Evolutionary conservation across 2,888 invertebrate genomes (phyloP), one percentile per base, ranked within the genome.

Genomic region (Drosophila anceps): DNA sequence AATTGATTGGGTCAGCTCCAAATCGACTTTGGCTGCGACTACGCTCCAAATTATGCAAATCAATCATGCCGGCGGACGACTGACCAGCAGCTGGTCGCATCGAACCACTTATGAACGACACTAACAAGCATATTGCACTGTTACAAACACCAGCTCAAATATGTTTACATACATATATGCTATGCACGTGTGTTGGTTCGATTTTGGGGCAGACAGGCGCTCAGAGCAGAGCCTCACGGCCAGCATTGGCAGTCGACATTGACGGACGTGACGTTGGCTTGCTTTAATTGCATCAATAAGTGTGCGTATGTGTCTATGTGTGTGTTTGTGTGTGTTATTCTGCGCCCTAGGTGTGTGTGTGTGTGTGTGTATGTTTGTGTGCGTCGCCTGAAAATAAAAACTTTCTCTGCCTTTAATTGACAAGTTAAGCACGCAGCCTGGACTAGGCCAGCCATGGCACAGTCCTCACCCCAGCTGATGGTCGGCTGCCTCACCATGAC

Each of bases 11-110:
- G 20, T 29, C 62, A 54, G 51, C 53, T 31, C 48, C 60, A 80
- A 76, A 53, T 50, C 66, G 41, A 71, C 80, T 79, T 75, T 51
- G 59, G 39, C 57, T 62, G 62, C 29, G 59, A 59, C 33, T n/a
- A 24, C 2, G 33, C 81, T 80, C 71, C 60, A 63, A 76, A 76
- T 76, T 77, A 77, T 77, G 81, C 77, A 81, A 77, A 80, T 81
- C 77, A 76, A 76, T 76, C 73, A 64, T 48, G 70, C 20, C 20
- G 53, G 58, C 67, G 54, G 20, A 6, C 41, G 20, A 5, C 33
- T 31, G 44, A 12, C 57, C 57, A 12, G 43, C 43, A 24, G 20
- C 33, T 33, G 43, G 10, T 20, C 43, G 18, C 44, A 35, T 12
- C 15, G n/a, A 5, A 4, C 33, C 35, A 44, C 35, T 39, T 44